Conservation (phyloP, 2,888 invertebrate genomes). For the Myathropa florea region DNA sequence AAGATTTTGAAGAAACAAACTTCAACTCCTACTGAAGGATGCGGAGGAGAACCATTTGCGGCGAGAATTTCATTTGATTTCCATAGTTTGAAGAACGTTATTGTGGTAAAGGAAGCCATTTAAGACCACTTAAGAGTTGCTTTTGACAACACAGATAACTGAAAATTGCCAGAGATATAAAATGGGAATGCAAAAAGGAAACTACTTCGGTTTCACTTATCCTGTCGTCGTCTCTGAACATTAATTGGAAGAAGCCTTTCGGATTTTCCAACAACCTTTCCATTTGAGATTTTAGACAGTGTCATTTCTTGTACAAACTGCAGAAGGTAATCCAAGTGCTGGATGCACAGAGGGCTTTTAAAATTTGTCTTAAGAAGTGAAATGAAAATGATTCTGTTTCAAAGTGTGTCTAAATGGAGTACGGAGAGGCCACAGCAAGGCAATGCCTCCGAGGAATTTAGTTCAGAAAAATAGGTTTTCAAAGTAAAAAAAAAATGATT, state of each 20-base stretch:
- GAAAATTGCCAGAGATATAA: not conserved
- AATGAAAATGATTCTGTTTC: not conserved
- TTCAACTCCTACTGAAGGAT: not conserved
- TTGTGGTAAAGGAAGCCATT: not conserved
- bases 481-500: no score
- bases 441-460: no score
- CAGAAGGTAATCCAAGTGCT: not conserved
- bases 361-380: not conserved
- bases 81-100: not conserved
- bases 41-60: not conserved
- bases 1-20: slow-evolving; percentile 10
- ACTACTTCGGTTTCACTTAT: not conserved
- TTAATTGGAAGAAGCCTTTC: not conserved
- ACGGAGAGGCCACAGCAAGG: no score
- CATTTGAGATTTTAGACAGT: not conserved
- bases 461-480: no score
- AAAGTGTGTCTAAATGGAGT: not conserved
- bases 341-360: not conserved
- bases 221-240: not conserved
- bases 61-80: not conserved
- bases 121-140: not conserved
- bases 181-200: not conserved
- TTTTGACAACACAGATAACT: not conserved
- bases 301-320: not conserved
- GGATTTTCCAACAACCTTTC: not conserved